Conservation (phyloP, 2,113 vertebrate genomes). For the Hypomesus transpacificus region DNA sequence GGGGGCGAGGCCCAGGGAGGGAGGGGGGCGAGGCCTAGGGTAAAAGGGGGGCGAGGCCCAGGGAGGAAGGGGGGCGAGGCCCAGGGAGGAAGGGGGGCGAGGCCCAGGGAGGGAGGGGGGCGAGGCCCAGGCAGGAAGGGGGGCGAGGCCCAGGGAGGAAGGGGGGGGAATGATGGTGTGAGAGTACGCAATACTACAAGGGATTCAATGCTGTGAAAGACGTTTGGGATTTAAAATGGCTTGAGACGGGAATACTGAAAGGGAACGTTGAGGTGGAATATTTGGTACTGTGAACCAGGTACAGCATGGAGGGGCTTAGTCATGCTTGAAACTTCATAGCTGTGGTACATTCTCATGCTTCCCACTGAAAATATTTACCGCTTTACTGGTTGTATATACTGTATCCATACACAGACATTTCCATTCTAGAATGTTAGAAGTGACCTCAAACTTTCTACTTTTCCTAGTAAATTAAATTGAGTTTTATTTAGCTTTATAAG, state of each 20-base stretch:
- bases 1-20: neutral
- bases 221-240: slow-evolving; percentile 30
- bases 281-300: neutral
- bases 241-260: too few species aligned
- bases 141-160: neutral
- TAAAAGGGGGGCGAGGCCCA: neutral
- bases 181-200: slow-evolving; percentile 4
- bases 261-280: neutral
- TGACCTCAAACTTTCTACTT: too few species aligned
- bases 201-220: slow-evolving; percentile 2
- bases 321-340: neutral
- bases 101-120: neutral
- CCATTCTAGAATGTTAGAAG: too few species aligned
- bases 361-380: neutral
- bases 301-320: neutral
- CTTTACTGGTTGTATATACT: neutral
- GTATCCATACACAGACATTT: too few species aligned
- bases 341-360: neutral
- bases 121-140: neutral
- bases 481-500: too few species aligned
- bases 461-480: too few species aligned
- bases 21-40: neutral
- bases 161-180: slow-evolving; percentile 35
- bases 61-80: neutral
- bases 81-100: neutral